Percentiles rank a stretch among this genome's conserved stretches.
phyloP scores from a whole-genome alignment of 2,888 invertebrate species.

The Gari tellinella region DNA sequence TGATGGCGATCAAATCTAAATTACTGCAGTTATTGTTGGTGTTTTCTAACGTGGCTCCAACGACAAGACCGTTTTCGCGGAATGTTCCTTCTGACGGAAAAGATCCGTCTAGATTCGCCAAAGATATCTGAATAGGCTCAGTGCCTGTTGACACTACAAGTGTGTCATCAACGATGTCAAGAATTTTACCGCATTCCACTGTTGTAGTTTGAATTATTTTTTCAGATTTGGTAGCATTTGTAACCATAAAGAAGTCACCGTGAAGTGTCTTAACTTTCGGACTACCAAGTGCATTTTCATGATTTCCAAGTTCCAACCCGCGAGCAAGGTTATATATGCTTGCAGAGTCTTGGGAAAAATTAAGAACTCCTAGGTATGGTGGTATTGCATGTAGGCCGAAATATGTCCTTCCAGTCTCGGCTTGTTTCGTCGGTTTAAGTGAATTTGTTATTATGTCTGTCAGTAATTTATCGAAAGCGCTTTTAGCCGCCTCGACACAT shows the following conservation, averaged over 20 bases:
- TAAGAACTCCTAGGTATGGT: constrained; percentile 65
- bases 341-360: constrained; percentile 36
- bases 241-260: constrained; percentile 63
- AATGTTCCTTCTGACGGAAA: constrained; percentile 37
- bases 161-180: constrained; percentile 61
- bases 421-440: constrained; percentile 40
- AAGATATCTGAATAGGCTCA: constrained; percentile 49
- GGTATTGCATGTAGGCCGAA: constrained; percentile 64
- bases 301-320: constrained; percentile 65
- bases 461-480: constrained; percentile 51
- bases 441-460: constrained; percentile 37
- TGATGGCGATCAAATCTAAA: too few species aligned
- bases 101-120: constrained; percentile 62
- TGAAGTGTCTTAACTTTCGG: constrained; percentile 62
- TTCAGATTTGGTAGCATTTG: constrained; percentile 48
- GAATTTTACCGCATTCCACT: constrained; percentile 50
- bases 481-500: constrained; percentile 65
- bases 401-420: constrained; percentile 54
- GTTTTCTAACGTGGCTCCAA: constrained; percentile 40
- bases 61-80: constrained; percentile 35
- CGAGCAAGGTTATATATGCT: constrained; percentile 62
- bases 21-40: too few species aligned
- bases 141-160: constrained; percentile 56
- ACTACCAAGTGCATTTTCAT: constrained; percentile 68
- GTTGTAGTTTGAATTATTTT: not conserved